Evolutionary conservation across 2,888 invertebrate species (phyloP).

Genomic region (Ophioninae sp.): DNA sequence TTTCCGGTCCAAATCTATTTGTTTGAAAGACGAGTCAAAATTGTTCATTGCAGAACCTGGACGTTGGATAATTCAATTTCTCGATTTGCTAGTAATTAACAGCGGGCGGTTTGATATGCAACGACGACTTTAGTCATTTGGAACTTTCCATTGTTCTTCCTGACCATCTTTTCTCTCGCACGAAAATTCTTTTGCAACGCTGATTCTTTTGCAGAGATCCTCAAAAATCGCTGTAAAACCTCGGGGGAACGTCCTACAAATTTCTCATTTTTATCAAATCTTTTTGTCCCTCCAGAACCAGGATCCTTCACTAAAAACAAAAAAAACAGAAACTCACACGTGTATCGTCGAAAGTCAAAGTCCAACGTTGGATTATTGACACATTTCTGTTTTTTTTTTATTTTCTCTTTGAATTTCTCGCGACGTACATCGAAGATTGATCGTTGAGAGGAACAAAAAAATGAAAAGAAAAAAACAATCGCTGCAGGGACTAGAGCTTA

Average conservation of each 20-base stretch:
- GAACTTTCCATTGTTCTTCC: neutral
- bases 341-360: neutral
- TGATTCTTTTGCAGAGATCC: neutral
- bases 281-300: neutral
- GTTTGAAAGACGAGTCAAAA: neutral
- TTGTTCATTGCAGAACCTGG: neutral
- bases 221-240: neutral
- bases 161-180: neutral
- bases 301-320: neutral
- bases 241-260: neutral
- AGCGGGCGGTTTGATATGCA: neutral
- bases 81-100: neutral
- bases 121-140: neutral
- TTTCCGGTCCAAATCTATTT: neutral
- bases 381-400: neutral
- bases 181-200: neutral
- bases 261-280: neutral
- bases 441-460: neutral
- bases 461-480: neutral
- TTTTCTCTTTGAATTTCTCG: neutral
- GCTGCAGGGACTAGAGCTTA: neutral
- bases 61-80: neutral
- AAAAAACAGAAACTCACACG: neutral
- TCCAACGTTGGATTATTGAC: neutral
- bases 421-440: neutral